Percentiles rank a stretch among this genome's conserved stretches.
Conservation (phyloP, 2,888 invertebrate genomes). For the Ectemnius lituratus region DNA sequence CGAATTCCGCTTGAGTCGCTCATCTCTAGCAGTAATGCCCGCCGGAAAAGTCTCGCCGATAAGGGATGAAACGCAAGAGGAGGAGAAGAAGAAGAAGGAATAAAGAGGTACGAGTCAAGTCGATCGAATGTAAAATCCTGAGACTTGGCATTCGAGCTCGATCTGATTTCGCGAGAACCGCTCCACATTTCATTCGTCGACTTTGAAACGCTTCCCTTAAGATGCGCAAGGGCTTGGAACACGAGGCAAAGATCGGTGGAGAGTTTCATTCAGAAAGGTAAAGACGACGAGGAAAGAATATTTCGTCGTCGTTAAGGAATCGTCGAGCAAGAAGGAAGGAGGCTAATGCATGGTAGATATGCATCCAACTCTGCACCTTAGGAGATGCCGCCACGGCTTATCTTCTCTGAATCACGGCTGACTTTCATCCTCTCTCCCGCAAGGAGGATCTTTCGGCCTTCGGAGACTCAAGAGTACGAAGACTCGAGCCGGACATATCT, state of each 20-base stretch:
- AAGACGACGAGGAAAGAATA: not conserved
- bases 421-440: too few species aligned
- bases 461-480: too few species aligned
- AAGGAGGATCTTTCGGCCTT: too few species aligned
- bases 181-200: not conserved
- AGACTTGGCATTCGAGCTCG: too few species aligned
- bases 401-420: not conserved
- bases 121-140: too few species aligned
- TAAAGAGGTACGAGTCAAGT: too few species aligned
- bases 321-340: not conserved
- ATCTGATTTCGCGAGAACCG: not conserved
- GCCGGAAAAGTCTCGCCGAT: too few species aligned
- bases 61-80: too few species aligned
- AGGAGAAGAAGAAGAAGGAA: too few species aligned
- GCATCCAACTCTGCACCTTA: not conserved
- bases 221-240: not conserved
- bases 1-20: too few species aligned
- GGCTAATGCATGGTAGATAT: not conserved
- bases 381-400: constrained; percentile 1
- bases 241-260: not conserved
- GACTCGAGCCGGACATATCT: too few species aligned
- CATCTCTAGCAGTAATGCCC: too few species aligned
- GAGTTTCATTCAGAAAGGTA: not conserved
- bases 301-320: not conserved
- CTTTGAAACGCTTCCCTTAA: not conserved